A percentile compares a stretch with the other conserved stretches of the same genome.
Evolutionary conservation across 2,888 invertebrate species (phyloP).

Genomic region (Drosophila anomalipes): DNA sequence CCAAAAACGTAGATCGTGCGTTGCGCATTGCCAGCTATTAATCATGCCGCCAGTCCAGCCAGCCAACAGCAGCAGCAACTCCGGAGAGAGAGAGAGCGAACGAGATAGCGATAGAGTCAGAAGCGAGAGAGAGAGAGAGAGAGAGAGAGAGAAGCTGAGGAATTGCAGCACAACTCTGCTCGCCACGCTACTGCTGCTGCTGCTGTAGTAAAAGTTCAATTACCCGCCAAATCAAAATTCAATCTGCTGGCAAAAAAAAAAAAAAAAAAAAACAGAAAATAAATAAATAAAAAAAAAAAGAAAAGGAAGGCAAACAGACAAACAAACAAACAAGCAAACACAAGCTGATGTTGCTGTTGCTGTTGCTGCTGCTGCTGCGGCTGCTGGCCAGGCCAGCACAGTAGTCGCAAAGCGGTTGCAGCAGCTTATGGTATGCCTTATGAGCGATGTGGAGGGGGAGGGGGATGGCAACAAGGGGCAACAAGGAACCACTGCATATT

Average conservation of each 20-base stretch:
- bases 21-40: conserved; percentile 81
- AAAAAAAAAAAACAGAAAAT: conserved; percentile 43
- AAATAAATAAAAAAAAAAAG: conserved; percentile 44
- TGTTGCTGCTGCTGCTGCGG: neutral
- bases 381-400: conserved; percentile 41
- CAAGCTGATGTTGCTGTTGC: neutral
- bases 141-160: conserved; percentile 27
- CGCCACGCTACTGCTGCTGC: conserved; percentile 16
- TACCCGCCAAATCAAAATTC: conserved; percentile 83
- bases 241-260: conserved; percentile 71
- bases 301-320: conserved; percentile 47
- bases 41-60: conserved; percentile 64
- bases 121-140: neutral
- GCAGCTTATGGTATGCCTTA: conserved; percentile 3
- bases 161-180: conserved; percentile 28
- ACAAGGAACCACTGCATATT: conserved; percentile 55
- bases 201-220: conserved; percentile 80
- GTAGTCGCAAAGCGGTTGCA: conserved; percentile 29
- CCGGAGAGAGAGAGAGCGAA: conserved; percentile 12
- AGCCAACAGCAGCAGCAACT: conserved; percentile 29
- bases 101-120: conserved; percentile 16
- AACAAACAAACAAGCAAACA: conserved; percentile 5
- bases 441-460: neutral
- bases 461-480: conserved; percentile 1
- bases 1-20: conserved; percentile 80